Base-by-base conservation (phyloP, 2,797 vertebrate species). In the Scomberomorus guttatus region DNA sequence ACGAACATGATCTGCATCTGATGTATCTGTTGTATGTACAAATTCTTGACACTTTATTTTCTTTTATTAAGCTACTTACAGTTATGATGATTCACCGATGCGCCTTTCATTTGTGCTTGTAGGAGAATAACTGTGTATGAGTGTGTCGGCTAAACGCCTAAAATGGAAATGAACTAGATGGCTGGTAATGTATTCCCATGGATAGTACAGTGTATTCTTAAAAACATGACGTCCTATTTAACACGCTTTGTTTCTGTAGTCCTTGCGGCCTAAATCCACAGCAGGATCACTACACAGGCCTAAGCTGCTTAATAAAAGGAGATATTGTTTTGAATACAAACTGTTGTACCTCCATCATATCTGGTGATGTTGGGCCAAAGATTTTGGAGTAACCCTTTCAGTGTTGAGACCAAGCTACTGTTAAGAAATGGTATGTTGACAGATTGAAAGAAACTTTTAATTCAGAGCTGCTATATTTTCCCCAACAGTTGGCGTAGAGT, bases 251-350 rank as follows among this genome's bases (percentile, higher is more conserved):
- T 86, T 85, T 80, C 65, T 52, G 54, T 20, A 74, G 67, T 50
- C 80, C 51, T 52, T 61, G 54, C 39, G 68, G 75, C 54, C 22
- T 76, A 80, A 87, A 83, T 81, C 75, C 72, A 78, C 74, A 68
- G 57, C 44, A 58, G 67, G 50, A 79, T 83, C 82, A 66, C 60
- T 6, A 66, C 75, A 75, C 50, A 70, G 71, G 37, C 46, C 73
- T 87, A 80, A 90, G 76, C 84, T 70, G 80, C 74, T 89, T 72
- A 83, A 79, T 83, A 87, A 81, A 82, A 78, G 79, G 34, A 54
- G 44, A 37, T 74, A 71, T 64, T 84, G 86, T 89, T 90, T 86
- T 90, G 64, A 79, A 75, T 80, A 84, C 77, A 82, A 85, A 92
- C 81, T 85, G 62, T 82, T 82, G 64, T 78, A 70, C 82, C 75